Evolutionary conservation across 2,113 vertebrate genomes (phyloP).

Genomic region (Oncorhynchus clarkii): DNA sequence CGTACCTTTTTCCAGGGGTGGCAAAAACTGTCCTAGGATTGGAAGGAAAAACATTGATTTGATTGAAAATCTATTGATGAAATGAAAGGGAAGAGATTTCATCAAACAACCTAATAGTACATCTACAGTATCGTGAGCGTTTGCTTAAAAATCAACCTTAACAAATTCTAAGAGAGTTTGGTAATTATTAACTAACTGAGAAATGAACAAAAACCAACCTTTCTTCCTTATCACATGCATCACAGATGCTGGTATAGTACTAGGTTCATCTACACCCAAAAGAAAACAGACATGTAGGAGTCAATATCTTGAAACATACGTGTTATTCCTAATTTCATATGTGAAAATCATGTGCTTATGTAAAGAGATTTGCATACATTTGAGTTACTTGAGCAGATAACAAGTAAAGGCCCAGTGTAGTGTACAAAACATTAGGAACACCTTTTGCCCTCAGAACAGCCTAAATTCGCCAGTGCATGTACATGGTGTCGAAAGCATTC

Average conservation of each 20-base stretch:
- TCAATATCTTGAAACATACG: not conserved
- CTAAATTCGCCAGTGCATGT: too few relatives aligned
- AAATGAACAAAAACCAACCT: conserved; percentile 55
- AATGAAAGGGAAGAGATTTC: not conserved
- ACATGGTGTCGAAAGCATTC: too few relatives aligned
- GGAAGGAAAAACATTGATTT: not conserved
- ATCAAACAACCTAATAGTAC: not conserved
- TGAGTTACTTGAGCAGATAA: too few relatives aligned
- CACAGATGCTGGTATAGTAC: conserved; percentile 32
- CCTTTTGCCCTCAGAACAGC: too few relatives aligned
- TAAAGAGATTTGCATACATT: too few relatives aligned
- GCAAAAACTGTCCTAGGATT: conserved; percentile 70
- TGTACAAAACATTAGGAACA: too few relatives aligned
- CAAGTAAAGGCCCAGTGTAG: too few relatives aligned
- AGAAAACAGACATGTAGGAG: not conserved
- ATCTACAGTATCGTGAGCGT: not conserved
- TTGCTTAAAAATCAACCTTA: not conserved
- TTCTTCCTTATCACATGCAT: conserved; percentile 60
- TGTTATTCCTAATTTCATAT: too few relatives aligned
- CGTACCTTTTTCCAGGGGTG: conserved; percentile 71
- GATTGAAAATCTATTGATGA: too few relatives aligned
- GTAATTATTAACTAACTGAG: not conserved
- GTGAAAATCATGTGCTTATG: too few relatives aligned
- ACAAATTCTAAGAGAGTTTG: not conserved
- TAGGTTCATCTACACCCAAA: conserved; percentile 48